A percentile compares a stretch with the other conserved stretches of the same genome.
These are phyloP conservation scores for Ceratothoa steindachneri DNA, from an alignment of 2,888 invertebrate species.

Conservation along the genomic window DNA sequence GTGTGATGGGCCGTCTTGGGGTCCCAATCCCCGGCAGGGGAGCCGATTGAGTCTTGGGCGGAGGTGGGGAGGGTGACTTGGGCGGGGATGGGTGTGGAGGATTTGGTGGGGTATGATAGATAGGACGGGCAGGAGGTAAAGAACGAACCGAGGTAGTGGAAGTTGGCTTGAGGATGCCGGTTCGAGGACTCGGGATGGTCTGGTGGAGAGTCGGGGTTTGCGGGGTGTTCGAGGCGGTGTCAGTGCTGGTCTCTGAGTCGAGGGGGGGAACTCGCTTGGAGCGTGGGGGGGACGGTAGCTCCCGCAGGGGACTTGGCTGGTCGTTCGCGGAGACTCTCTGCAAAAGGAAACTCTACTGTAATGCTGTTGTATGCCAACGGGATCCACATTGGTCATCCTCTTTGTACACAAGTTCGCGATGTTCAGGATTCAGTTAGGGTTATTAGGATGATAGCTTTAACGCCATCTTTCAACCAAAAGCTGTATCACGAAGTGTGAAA, in stretches of 20 bases:
- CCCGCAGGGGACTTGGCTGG: constrained; percentile 59
- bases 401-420: too few relatives aligned
- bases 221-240: constrained; percentile 1
- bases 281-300: constrained; percentile 56
- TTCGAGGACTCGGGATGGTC: constrained; percentile 21
- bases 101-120: constrained; percentile 17
- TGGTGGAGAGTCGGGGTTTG: constrained; percentile 17
- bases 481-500: too few relatives aligned
- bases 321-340: constrained; percentile 57
- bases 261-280: constrained; percentile 24
- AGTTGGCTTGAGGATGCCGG: background rate
- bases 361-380: background rate
- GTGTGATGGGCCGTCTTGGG: constrained; percentile 39
- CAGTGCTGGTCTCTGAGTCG: constrained; percentile 52
- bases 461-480: too few relatives aligned
- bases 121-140: constrained; percentile 18
- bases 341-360: background rate
- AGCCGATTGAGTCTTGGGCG: constrained; percentile 30
- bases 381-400: too few relatives aligned
- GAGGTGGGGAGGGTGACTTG: constrained; percentile 31
- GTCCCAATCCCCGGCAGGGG: constrained; percentile 47
- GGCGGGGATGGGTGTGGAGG: constrained; percentile 22
- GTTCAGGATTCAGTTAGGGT: too few relatives aligned
- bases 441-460: too few relatives aligned
- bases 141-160: constrained; percentile 31